Evolutionary conservation across 1,140 invertebrate genomes (phyloP), one percentile per base, ranked within the genome.

Genomic region (Leptinotarsa defecta): DNA sequence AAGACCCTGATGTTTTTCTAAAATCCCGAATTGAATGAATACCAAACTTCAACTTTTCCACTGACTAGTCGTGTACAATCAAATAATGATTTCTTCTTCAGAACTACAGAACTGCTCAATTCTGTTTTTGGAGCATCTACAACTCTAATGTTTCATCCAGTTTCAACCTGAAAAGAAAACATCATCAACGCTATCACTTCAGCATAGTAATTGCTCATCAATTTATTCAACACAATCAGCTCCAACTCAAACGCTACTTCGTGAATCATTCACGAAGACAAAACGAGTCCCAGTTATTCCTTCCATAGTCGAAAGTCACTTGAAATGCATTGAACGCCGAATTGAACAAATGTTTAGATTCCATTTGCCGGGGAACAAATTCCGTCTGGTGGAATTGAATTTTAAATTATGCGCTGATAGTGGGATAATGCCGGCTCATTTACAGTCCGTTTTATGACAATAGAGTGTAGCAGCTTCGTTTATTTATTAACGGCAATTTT

Each of bases 261-360:
- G 15, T 57, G 52, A 57, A 57, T 57, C 11, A 57, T 57, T 57
- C 52, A 57, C 52, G n/a, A 57, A 57, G 52, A 57, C 52, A 57
- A 57, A 57, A 57, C 52, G 52, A 57, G 13, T 19, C 64, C 64
- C 64, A 24, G 64, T 22, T 27, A 65, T 22, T 22, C 64, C 8
- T 22, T 27, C n/a, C 27, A 65, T 24, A 20, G n/a, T 65, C 11
- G n/a, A 65, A 65, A 65, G 20, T 65, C 64, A 24, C 64, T 76
- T 73, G 62, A 74, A 77, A 77, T 74, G 76, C 73, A 77, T 77
- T 77, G 72, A 24, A 70, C 20, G 71, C 48, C 19, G 75, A 70
- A 52, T 73, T 76, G 71, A 71, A 61, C 43, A 77, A 77, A 77
- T 77, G 73, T 77, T 77, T 77, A 73, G 48, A 71, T 77, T 77